A percentile compares a stretch with the other conserved stretches of the same genome.
Conservation (phyloP, 1,140 invertebrate species). For the Rhagoletis zephyria region DNA sequence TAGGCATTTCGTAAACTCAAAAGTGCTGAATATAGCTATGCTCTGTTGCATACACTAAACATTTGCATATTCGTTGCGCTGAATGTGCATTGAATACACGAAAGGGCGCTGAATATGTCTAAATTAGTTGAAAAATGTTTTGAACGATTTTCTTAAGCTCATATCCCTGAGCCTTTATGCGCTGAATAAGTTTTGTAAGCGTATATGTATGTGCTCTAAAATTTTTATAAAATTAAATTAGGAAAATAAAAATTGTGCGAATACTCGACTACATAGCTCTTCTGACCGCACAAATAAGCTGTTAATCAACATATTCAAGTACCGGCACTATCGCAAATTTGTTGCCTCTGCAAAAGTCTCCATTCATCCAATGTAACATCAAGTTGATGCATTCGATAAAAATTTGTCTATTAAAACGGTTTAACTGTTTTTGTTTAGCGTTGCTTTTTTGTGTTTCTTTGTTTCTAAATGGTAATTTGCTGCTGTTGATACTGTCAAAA, state of each 20-base stretch:
- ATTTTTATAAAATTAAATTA: too few species aligned
- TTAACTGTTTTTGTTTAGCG: not conserved
- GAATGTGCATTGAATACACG: not conserved
- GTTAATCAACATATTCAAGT: not conserved
- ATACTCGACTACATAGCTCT: not conserved
- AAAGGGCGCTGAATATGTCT: not conserved
- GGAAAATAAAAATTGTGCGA: too few species aligned
- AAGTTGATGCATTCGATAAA: conserved; percentile 33
- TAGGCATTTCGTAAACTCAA: too few species aligned
- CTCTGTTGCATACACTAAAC: not conserved
- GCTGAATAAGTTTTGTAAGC: not conserved
- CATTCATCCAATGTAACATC: not conserved
- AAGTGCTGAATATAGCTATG: too few species aligned
- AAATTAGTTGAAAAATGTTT: not conserved
- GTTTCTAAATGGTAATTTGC: conserved; percentile 15
- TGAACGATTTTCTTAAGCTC: not conserved
- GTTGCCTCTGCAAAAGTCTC: not conserved
- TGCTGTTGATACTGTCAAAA: not conserved
- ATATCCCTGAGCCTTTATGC: too few species aligned
- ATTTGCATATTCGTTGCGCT: not conserved
- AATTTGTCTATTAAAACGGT: conserved; percentile 7
- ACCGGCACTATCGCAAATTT: not conserved
- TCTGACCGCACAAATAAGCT: not conserved
- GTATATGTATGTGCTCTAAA: too few species aligned
- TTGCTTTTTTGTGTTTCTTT: not conserved